These are phyloP conservation scores for cat (Felis catus) DNA, from an alignment of 2,113 vertebrate genomes.

Conservation along the genomic window F.catus_Fca126_mat1.0 CM031420.1:126715001-126715500, in stretches of 20 bases:
- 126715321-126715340: background rate
- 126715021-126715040: too few relatives aligned
- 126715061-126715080: background rate
- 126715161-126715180: background rate
- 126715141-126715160: background rate
- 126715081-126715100: background rate
- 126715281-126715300: background rate
- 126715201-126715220: background rate
- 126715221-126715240: background rate
- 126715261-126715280: background rate
- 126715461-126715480: background rate
- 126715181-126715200: background rate
- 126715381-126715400: background rate
- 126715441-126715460: conserved; percentile 15
- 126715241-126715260: background rate
- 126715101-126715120: background rate
- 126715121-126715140: background rate
- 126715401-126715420: background rate
- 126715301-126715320: background rate
- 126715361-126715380: conserved; percentile 36
- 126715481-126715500: background rate
- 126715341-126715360: background rate
- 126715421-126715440: background rate
- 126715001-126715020: too few relatives aligned
- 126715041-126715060: too few relatives aligned